Base-by-base conservation (phyloP, 1,140 invertebrate genomes). In the Leptinotarsa texana region DNA sequence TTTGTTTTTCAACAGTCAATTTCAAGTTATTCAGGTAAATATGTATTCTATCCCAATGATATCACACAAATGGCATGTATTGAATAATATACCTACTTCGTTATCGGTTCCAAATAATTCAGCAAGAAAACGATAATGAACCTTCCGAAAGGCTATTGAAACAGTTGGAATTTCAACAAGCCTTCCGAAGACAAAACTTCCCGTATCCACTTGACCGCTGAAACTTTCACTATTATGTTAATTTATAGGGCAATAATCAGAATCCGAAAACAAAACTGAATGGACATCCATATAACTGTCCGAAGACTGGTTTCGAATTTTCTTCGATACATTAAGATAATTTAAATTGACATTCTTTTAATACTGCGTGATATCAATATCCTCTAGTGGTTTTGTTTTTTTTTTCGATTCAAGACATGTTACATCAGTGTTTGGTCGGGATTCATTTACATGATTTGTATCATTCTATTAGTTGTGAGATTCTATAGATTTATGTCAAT, bases 321-420 rank as follows among this genome's bases (percentile, higher is more conserved):
- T 80, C 78, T 78, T 62, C 75, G 79, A 77, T 77, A 77, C 78
- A 79, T 80, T 80, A 77, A 79, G 80, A 79, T 81, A 81, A 80
- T 81, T 80, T 78, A 82, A 80, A 80, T 82, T 81, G 80, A 81
- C 80, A 80, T 81, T 81, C 79, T 81, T 80, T 80, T 80, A 80
- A 80, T 80, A 79, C 75, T 75, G 73, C 75, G 78, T 57, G 51
- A 57, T 15, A 57, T 57, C 17, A 57, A 57, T 78, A 80, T 76
- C 69, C 63, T 69, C 69, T 73, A 65, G 13, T 42, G 51, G 47
- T 63, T 66, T 57, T 73, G 63, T 76, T 67, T 76, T 72, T 68
- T 73, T 76, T 57, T 33, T 57, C 24, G 49, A 71, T 68, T 63
- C 63, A 69, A 27, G 13, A 6, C 8, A 24, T 67, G 65, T 67